phyloP scores from a whole-genome alignment of 2,888 invertebrate genomes.

The Homarus gammarus region DNA sequence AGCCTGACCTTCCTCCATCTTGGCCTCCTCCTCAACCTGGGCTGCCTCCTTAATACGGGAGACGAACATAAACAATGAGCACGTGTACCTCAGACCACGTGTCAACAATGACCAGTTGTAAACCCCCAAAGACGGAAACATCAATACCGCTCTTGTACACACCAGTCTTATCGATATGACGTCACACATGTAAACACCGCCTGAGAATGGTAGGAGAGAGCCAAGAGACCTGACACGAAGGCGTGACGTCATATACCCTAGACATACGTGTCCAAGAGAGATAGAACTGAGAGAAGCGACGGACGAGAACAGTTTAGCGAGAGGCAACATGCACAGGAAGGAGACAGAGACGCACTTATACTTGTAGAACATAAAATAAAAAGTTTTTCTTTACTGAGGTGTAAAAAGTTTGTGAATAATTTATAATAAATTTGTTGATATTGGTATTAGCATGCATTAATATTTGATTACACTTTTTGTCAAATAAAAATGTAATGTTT shows the following conservation, averaged over 20 bases:
- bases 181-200: neutral
- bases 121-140: neutral
- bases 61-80: slow-evolving; percentile 55
- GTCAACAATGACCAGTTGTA: slow-evolving; percentile 23
- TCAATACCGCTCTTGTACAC: neutral
- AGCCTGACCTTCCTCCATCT: slow-evolving; percentile 20
- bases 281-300: slow-evolving; percentile 1
- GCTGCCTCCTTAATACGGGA: slow-evolving; percentile 49
- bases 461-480: neutral
- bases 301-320: slow-evolving; percentile 21
- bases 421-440: slow-evolving; percentile 13
- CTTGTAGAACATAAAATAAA: neutral
- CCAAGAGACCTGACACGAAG: neutral
- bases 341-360: slow-evolving; percentile 11
- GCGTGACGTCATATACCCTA: neutral
- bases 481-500: neutral
- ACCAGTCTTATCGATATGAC: neutral
- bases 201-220: neutral
- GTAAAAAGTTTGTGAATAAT: neutral
- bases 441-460: slow-evolving; percentile 5
- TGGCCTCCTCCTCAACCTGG: slow-evolving; percentile 9
- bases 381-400: neutral
- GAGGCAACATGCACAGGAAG: slow-evolving; percentile 47
- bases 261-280: neutral
- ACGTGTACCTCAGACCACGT: neutral